Evolutionary conservation across 2,797 vertebrate species (phyloP).

Genomic region (Prionace glauca): DNA sequence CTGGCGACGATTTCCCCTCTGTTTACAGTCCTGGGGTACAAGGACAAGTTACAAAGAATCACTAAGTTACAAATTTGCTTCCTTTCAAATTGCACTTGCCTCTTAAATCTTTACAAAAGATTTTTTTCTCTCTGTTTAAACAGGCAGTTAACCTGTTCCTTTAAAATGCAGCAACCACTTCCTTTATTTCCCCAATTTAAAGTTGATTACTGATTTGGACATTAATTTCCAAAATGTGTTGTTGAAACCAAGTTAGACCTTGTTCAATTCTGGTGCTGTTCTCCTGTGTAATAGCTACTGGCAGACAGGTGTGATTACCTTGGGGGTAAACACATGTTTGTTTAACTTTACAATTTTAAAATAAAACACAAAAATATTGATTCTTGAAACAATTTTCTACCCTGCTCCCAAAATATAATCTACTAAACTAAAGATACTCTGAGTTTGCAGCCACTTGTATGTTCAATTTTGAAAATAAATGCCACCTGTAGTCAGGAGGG

Average conservation of each 20-base stretch:
- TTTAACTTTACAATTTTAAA: constrained; percentile 23
- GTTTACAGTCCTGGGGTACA: constrained; percentile 39
- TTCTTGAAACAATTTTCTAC: constrained; percentile 28
- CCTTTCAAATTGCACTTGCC: constrained; percentile 39
- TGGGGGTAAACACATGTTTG: background rate
- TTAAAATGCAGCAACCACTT: constrained; percentile 24
- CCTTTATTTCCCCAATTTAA: constrained; percentile 8
- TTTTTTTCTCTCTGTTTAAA: constrained; percentile 26
- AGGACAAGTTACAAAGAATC: constrained; percentile 35
- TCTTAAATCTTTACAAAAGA: constrained; percentile 38
- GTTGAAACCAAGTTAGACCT: background rate
- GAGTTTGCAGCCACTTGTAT: constrained; percentile 18
- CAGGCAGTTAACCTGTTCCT: constrained; percentile 14
- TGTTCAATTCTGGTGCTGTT: constrained; percentile 8
- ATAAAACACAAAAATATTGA: background rate
- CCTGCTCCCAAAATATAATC: constrained; percentile 33
- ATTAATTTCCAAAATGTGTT: background rate
- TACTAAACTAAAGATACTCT: constrained; percentile 29
- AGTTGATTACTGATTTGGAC: background rate
- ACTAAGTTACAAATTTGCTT: constrained; percentile 28
- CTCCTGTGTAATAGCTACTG: constrained; percentile 5
- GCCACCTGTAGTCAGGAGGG: background rate
- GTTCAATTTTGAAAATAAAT: constrained; percentile 15
- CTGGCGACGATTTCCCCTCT: constrained; percentile 32
- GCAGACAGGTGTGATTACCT: background rate